These are phyloP conservation scores for Hoplostethus mediterraneus DNA, from an alignment of 2,797 vertebrate species.

Conservation along the genomic window DNA sequence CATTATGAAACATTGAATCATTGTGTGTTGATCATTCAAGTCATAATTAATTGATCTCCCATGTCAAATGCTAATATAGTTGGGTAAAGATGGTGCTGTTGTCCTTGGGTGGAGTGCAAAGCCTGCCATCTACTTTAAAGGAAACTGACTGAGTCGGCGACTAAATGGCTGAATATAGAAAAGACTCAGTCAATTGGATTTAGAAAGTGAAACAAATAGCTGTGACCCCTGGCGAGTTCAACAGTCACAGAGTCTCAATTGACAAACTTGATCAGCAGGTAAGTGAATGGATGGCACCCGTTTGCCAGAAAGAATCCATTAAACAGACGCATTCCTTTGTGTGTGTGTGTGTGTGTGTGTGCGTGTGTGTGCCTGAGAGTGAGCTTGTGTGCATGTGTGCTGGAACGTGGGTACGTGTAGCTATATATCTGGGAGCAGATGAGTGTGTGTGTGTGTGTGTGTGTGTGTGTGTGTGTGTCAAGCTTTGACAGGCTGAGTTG, in stretches of 20 bases:
- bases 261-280: constrained; percentile 63
- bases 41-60: constrained; percentile 7
- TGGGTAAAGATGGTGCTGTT: not conserved
- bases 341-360: constrained; percentile 14
- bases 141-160: constrained; percentile 27
- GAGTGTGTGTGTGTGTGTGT: constrained; percentile 9
- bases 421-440: no score
- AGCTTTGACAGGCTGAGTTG: constrained; percentile 25
- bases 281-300: constrained; percentile 61
- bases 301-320: constrained; percentile 51
- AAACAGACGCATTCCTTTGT: constrained; percentile 35
- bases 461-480: not conserved
- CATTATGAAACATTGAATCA: constrained; percentile 40
- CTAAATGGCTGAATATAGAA: constrained; percentile 56
- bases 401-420: not conserved
- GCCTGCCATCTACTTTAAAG: constrained; percentile 34
- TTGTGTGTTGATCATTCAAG: not conserved
- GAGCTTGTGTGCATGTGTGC: constrained; percentile 6
- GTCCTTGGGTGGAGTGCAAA: constrained; percentile 11
- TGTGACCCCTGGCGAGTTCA: constrained; percentile 59
- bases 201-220: constrained; percentile 71
- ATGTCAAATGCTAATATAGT: constrained; percentile 14
- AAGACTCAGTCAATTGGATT: constrained; percentile 62
- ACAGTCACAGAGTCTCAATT: constrained; percentile 49
- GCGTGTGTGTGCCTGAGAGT: no score